phyloP scores from a whole-genome alignment of 2,888 invertebrate genomes.

The Periphyllus acericola region DNA sequence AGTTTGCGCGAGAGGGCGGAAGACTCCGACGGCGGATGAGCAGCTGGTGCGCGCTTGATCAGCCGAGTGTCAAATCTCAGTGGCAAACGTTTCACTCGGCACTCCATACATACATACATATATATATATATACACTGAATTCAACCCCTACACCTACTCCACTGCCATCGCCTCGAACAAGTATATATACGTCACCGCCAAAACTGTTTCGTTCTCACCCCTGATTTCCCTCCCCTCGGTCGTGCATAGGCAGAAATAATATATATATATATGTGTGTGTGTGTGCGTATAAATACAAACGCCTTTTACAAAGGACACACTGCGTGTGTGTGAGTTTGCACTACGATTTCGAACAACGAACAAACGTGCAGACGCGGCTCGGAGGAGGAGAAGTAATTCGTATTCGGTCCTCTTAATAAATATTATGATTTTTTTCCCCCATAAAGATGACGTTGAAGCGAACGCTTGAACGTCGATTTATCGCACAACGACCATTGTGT shows the following conservation, averaged over 20 bases:
- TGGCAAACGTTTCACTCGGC: constrained; percentile 48
- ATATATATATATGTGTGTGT: neutral
- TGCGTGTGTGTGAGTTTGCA: neutral
- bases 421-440: neutral
- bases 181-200: neutral
- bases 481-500: constrained; percentile 18
- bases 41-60: constrained; percentile 60
- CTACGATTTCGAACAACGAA: too few species aligned
- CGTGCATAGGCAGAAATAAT: neutral
- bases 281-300: neutral
- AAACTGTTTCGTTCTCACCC: constrained; percentile 2
- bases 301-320: constrained; percentile 9
- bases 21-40: constrained; percentile 12
- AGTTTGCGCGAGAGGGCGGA: neutral
- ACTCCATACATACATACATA: neutral
- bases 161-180: neutral
- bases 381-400: constrained; percentile 24
- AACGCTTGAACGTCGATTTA: constrained; percentile 53
- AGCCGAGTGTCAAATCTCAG: constrained; percentile 58
- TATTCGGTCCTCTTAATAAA: constrained; percentile 37
- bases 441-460: constrained; percentile 16
- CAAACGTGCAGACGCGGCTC: neutral
- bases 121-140: neutral
- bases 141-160: neutral
- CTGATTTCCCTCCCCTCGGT: neutral